A percentile compares a stretch with the other conserved stretches of the same genome.
phyloP scores from a whole-genome alignment of 2,888 invertebrate genomes.

The Leptura quadrifasciata region DNA sequence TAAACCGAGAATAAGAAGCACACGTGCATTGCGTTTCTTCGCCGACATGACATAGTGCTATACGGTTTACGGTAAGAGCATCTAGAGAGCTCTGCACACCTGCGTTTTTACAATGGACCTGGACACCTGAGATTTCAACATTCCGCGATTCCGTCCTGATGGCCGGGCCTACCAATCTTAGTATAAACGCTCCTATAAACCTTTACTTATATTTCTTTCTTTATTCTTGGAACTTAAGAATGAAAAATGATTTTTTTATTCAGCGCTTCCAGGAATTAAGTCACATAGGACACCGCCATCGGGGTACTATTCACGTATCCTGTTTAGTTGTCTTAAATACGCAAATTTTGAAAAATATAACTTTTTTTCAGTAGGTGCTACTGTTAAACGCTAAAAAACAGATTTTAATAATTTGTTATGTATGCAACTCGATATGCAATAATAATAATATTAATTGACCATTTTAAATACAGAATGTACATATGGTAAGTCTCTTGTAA shows the following conservation, averaged over 20 bases:
- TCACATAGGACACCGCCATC: background rate
- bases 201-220: constrained; percentile 47
- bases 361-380: too few relatives aligned
- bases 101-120: constrained; percentile 71
- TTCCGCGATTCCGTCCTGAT: constrained; percentile 63
- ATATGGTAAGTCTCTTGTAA: too few relatives aligned
- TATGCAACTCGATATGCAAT: too few relatives aligned
- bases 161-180: constrained; percentile 53
- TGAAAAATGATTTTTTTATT: constrained; percentile 51
- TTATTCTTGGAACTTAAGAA: constrained; percentile 50
- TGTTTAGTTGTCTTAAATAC: background rate
- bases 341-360: background rate
- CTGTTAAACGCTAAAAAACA: too few relatives aligned
- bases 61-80: constrained; percentile 44
- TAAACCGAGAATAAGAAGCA: constrained; percentile 54
- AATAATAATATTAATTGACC: too few relatives aligned
- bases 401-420: too few relatives aligned
- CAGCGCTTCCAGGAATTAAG: constrained; percentile 36
- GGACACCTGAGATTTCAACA: constrained; percentile 71
- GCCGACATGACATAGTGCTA: constrained; percentile 59
- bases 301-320: background rate
- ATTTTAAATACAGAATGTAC: too few relatives aligned
- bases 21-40: constrained; percentile 64
- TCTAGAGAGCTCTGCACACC: constrained; percentile 66
- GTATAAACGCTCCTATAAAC: constrained; percentile 46